Percentiles rank a stretch among this genome's conserved stretches.
Conservation (phyloP, 1,140 invertebrate genomes). For the Leptinotarsa undecemlineata region DNA sequence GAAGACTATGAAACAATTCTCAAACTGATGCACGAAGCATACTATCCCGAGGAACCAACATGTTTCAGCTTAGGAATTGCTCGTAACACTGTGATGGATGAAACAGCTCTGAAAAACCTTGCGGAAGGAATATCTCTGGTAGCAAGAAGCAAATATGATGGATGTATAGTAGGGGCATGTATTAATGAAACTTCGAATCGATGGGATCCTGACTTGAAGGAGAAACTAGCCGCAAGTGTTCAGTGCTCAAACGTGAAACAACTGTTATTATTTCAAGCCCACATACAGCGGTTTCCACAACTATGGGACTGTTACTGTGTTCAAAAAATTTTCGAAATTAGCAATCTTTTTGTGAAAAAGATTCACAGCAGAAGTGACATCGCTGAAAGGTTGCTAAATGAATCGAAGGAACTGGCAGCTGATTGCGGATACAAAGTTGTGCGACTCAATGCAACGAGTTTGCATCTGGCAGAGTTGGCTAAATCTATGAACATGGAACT, state of each 20-base stretch:
- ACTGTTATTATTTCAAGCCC: slow-evolving; percentile 54
- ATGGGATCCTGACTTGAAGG: slow-evolving; percentile 49
- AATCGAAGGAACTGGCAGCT: slow-evolving; percentile 54
- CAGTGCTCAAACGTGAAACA: slow-evolving; percentile 42
- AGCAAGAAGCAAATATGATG: slow-evolving; percentile 52
- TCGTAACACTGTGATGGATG: slow-evolving; percentile 35
- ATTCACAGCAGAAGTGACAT: slow-evolving; percentile 51
- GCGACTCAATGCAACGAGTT: slow-evolving; percentile 56
- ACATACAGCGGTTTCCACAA: slow-evolving; percentile 50
- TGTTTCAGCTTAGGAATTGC: slow-evolving; percentile 9
- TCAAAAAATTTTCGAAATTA: slow-evolving; percentile 55
- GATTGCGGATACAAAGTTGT: slow-evolving; percentile 55
- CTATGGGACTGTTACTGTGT: slow-evolving; percentile 53
- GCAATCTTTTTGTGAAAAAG: slow-evolving; percentile 53
- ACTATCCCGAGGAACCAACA: slow-evolving; percentile 48
- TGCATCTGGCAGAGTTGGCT: slow-evolving; percentile 46
- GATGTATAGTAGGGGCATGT: slow-evolving; percentile 54
- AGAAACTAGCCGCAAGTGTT: slow-evolving; percentile 48
- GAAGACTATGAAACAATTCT: slow-evolving; percentile 45
- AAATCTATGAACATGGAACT: slow-evolving; percentile 48
- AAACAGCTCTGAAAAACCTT: slow-evolving; percentile 47
- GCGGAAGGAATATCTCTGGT: slow-evolving; percentile 52
- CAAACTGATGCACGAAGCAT: slow-evolving; percentile 47
- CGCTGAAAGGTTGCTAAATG: slow-evolving; percentile 50
- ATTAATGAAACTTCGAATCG: slow-evolving; percentile 52